phyloP scores from a whole-genome alignment of 2,113 vertebrate genomes.

The Carettochelys insculpta region DNA sequence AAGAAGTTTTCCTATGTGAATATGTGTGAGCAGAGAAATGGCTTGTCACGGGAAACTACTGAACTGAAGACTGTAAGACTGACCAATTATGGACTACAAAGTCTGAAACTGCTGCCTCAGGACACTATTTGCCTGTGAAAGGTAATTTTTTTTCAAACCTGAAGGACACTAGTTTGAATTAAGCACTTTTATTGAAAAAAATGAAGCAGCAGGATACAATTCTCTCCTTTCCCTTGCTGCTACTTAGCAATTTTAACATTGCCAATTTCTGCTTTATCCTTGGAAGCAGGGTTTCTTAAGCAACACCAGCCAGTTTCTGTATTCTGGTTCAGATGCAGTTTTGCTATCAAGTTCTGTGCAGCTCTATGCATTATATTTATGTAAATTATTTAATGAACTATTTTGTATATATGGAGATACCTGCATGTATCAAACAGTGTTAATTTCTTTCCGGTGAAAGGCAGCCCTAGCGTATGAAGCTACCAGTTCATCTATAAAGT shows the following conservation, averaged over 20 bases:
- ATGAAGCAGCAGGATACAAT: not conserved
- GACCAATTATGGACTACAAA: not conserved
- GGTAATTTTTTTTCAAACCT: not conserved
- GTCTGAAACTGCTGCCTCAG: not conserved
- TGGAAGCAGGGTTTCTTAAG: not conserved
- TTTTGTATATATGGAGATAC: not conserved
- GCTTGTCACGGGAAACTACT: not conserved
- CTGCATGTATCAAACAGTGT: not conserved
- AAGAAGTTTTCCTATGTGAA: not conserved
- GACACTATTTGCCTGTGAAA: not conserved
- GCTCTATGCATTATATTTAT: not conserved
- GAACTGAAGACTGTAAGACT: not conserved
- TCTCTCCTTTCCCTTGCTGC: not conserved
- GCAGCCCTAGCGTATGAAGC: not conserved
- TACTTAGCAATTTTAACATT: not conserved
- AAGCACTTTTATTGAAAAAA: not conserved
- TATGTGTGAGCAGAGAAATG: not conserved
- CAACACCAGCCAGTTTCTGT: not conserved
- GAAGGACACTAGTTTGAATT: not conserved
- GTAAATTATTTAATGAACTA: not conserved
- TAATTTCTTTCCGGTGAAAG: constrained; percentile 33
- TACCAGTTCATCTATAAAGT: not conserved
- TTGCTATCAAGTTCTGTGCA: not conserved
- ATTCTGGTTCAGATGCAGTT: not conserved
- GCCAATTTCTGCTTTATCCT: not conserved